phyloP scores from a whole-genome alignment of 2,797 vertebrate species.

The Aeoliscus strigatus region DNA sequence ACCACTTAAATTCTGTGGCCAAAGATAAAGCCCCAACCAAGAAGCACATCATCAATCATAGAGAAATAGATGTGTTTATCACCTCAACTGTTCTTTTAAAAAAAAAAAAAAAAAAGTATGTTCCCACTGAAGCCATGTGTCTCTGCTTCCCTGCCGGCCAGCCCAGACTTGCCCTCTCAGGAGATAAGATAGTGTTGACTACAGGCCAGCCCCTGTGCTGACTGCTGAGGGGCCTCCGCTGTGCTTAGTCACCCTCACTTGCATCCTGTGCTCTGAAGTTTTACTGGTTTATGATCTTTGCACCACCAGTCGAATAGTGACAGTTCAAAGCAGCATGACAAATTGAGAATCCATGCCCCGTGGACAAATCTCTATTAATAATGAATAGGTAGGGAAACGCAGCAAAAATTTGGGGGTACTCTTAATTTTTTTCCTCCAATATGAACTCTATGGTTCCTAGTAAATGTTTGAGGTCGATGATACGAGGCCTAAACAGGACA shows the following conservation, averaged over 20 bases:
- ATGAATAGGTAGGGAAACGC: conserved; percentile 50
- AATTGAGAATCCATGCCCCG: conserved; percentile 67
- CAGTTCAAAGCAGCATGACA: conserved; percentile 74
- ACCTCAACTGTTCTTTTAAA: conserved; percentile 32
- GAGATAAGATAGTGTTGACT: conserved; percentile 73
- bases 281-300: conserved; percentile 76
- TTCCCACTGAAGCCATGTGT: conserved; percentile 32
- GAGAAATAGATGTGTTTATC: conserved; percentile 35
- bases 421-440: no score
- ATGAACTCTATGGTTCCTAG: no score
- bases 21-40: conserved; percentile 12
- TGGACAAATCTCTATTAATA: conserved; percentile 59
- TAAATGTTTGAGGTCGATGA: no score
- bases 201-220: conserved; percentile 47
- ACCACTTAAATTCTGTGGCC: conserved; percentile 15
- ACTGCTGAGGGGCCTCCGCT: conserved; percentile 50
- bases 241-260: conserved; percentile 65
- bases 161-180: conserved; percentile 58
- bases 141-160: conserved; percentile 37
- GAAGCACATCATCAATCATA: conserved; percentile 2
- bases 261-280: conserved; percentile 76
- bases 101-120: conserved; percentile 49
- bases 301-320: conserved; percentile 61
- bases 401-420: conserved; percentile 3
- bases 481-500: no score